Conservation (phyloP, 1,140 invertebrate species). For the Dryas iulia region DNA sequence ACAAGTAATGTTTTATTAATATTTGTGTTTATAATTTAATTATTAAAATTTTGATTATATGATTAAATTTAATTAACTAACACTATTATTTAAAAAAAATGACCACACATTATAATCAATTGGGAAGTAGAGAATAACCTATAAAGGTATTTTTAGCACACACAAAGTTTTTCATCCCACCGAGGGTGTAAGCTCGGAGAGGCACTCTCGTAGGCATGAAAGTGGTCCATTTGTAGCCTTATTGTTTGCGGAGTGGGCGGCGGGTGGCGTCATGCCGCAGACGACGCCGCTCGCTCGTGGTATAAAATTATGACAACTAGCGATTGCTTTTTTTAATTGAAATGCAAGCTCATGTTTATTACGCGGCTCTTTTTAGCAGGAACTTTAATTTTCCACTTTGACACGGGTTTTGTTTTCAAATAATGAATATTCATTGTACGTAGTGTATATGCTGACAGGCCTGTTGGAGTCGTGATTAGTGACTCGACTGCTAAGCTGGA, state of each 20-base stretch:
- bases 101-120: neutral
- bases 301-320: conserved; percentile 3
- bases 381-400: neutral
- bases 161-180: conserved; percentile 15
- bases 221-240: conserved; percentile 41
- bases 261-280: conserved; percentile 19
- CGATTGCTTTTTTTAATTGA: conserved; percentile 3
- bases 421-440: neutral
- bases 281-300: conserved; percentile 30
- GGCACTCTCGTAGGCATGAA: conserved; percentile 39
- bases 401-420: neutral
- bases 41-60: neutral
- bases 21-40: neutral
- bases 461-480: no score
- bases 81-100: no score
- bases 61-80: no score
- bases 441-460: no score
- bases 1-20: neutral
- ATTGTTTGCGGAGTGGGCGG: conserved; percentile 37
- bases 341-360: neutral
- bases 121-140: neutral
- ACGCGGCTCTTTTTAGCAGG: neutral
- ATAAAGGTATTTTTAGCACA: neutral
- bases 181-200: conserved; percentile 27
- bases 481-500: no score